A percentile compares a stretch with the other conserved stretches of the same genome.
phyloP scores from a whole-genome alignment of 2,888 invertebrate genomes.

The Athrips mouffetella region DNA sequence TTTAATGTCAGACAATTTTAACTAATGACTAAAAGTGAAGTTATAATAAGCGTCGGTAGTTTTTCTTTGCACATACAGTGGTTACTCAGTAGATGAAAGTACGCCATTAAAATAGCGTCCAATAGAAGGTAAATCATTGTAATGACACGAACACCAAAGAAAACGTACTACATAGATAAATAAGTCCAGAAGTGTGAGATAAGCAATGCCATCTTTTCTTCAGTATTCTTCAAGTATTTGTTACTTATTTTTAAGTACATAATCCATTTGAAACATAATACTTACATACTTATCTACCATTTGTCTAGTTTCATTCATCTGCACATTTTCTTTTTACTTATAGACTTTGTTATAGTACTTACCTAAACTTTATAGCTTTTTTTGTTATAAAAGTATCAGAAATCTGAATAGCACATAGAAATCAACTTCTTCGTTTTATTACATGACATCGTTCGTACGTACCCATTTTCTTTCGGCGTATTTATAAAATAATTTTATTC shows the following conservation, averaged over 20 bases:
- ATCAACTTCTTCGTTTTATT: too few relatives aligned
- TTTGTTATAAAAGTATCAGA: not conserved
- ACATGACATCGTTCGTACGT: not conserved
- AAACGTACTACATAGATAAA: constrained; percentile 45
- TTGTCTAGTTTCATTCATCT: not conserved
- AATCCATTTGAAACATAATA: constrained; percentile 1
- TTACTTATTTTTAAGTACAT: constrained; percentile 4
- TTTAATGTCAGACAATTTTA: too few relatives aligned
- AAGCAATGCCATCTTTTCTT: constrained; percentile 63
- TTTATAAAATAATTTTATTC: constrained; percentile 21
- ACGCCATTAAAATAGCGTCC: constrained; percentile 69
- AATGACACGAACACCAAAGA: constrained; percentile 76
- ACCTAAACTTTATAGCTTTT: too few relatives aligned
- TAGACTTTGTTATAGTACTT: too few relatives aligned
- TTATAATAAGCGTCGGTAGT: not conserved
- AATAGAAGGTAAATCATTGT: constrained; percentile 60
- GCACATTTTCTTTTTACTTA: too few relatives aligned
- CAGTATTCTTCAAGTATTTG: constrained; percentile 70
- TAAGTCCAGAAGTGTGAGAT: constrained; percentile 59
- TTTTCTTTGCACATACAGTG: constrained; percentile 35
- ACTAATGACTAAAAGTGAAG: too few relatives aligned
- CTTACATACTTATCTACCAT: not conserved
- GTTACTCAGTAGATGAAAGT: constrained; percentile 38
- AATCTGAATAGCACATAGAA: too few relatives aligned
- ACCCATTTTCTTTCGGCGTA: not conserved